These are phyloP conservation scores for Nymphalis urticae DNA, from an alignment of 2,888 invertebrate genomes.

Conservation along the genomic window DNA sequence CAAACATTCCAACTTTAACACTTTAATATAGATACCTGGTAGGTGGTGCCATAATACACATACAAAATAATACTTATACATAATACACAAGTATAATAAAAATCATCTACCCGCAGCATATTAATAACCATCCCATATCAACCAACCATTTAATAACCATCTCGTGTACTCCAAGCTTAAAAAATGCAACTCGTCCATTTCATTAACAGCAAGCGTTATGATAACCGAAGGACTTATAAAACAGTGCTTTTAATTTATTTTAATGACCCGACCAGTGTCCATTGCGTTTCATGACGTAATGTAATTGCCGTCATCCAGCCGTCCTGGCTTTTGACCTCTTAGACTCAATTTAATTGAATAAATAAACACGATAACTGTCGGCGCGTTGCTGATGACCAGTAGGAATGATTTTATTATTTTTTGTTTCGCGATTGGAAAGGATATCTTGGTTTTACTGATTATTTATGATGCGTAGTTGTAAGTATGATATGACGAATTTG, in stretches of 20 bases:
- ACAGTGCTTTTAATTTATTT: slow-evolving; percentile 36
- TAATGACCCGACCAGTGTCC: slow-evolving; percentile 28
- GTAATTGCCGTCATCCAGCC: slow-evolving; percentile 19
- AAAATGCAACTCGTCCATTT: slow-evolving; percentile 10
- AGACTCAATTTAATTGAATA: slow-evolving; percentile 19
- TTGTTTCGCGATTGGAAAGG: too few relatives aligned
- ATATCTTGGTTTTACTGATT: too few relatives aligned
- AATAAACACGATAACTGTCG: slow-evolving; percentile 6
- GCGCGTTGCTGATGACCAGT: not conserved
- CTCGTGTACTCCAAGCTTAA: not conserved
- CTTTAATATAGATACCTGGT: too few relatives aligned
- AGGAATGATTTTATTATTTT: not conserved
- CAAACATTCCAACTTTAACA: too few relatives aligned
- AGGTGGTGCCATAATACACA: too few relatives aligned
- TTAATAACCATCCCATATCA: not conserved
- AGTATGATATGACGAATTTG: too few relatives aligned
- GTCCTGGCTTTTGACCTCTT: slow-evolving; percentile 24
- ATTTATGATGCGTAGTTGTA: too few relatives aligned
- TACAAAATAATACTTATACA: too few relatives aligned
- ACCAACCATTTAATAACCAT: not conserved
- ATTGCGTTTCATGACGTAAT: slow-evolving; percentile 18
- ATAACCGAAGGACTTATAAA: slow-evolving; percentile 30
- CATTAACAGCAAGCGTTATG: slow-evolving; percentile 16
- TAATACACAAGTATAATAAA: too few relatives aligned
- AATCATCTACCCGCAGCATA: too few relatives aligned